These are phyloP conservation scores for Passer montanus DNA, from an alignment of 2,113 vertebrate genomes.

Conservation along the genomic window DNA sequence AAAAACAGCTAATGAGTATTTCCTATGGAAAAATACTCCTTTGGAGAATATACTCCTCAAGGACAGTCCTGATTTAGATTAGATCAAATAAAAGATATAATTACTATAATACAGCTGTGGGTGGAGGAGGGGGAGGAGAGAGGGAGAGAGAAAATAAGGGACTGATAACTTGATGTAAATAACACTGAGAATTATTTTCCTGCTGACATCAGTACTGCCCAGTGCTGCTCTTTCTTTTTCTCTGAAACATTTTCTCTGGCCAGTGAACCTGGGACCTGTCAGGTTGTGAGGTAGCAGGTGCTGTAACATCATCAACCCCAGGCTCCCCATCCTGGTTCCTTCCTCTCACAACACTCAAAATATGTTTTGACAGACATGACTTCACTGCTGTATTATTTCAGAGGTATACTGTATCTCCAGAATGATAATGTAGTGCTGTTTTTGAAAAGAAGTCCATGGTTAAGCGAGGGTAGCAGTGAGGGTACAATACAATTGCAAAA, in stretches of 20 bases:
- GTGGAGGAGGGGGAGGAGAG: not conserved
- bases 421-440: not conserved
- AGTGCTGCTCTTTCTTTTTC: not conserved
- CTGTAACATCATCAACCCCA: not conserved
- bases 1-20: conserved; percentile 6
- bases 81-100: conserved; percentile 21
- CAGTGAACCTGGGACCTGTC: not conserved
- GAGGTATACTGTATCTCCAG: not conserved
- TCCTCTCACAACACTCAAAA: not conserved
- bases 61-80: not conserved
- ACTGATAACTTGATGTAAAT: not conserved
- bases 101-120: not conserved
- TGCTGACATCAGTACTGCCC: not conserved
- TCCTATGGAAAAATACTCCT: conserved; percentile 9
- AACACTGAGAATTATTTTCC: not conserved
- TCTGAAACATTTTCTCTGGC: not conserved
- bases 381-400: not conserved
- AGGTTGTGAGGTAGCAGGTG: not conserved
- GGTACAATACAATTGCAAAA: not conserved
- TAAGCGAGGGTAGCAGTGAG: not conserved
- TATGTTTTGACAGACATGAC: not conserved
- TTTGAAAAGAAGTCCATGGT: not conserved
- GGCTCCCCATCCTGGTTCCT: not conserved
- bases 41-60: not conserved
- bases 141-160: not conserved